Evolutionary conservation across 2,888 invertebrate genomes (phyloP).

Genomic region (Idaea aversata): DNA sequence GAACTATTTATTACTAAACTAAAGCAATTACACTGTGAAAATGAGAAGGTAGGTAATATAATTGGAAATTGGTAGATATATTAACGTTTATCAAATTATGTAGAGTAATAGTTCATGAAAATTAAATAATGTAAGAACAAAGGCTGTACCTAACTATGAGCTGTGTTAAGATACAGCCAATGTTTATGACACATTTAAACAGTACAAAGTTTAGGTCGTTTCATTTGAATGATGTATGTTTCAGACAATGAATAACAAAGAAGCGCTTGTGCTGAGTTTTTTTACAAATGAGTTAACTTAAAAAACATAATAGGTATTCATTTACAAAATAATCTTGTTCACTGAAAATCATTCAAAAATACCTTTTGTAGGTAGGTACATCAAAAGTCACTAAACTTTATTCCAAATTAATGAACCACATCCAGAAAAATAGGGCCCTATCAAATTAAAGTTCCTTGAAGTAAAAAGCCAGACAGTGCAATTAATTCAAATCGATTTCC

Average conservation of each 20-base stretch:
- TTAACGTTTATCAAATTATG: too few relatives aligned
- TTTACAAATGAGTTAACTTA: conserved; percentile 11
- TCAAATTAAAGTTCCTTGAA: conserved; percentile 69
- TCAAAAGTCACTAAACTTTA: conserved; percentile 12
- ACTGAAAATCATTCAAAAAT: conserved; percentile 12
- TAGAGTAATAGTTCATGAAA: conserved; percentile 17
- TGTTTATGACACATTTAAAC: conserved; percentile 23
- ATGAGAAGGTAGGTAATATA: conserved; percentile 14
- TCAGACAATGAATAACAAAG: conserved; percentile 24
- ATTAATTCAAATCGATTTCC: conserved; percentile 79
- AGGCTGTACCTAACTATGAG: conserved; percentile 14
- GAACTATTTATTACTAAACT: conserved; percentile 30
- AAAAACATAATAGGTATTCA: too few relatives aligned
- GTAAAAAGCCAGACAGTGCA: conserved; percentile 57
- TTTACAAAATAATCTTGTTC: not conserved
- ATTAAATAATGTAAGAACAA: conserved; percentile 4
- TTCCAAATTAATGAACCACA: conserved; percentile 6
- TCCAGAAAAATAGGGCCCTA: conserved; percentile 46
- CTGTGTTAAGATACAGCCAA: conserved; percentile 28
- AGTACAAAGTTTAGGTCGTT: conserved; percentile 10
- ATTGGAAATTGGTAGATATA: too few relatives aligned
- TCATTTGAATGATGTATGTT: conserved; percentile 18
- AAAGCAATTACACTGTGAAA: conserved; percentile 15
- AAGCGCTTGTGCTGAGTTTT: conserved; percentile 39
- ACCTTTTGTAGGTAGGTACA: conserved; percentile 6